Conservation (phyloP, 2,888 invertebrate species). For the Temnothorax rugatulus region DNA sequence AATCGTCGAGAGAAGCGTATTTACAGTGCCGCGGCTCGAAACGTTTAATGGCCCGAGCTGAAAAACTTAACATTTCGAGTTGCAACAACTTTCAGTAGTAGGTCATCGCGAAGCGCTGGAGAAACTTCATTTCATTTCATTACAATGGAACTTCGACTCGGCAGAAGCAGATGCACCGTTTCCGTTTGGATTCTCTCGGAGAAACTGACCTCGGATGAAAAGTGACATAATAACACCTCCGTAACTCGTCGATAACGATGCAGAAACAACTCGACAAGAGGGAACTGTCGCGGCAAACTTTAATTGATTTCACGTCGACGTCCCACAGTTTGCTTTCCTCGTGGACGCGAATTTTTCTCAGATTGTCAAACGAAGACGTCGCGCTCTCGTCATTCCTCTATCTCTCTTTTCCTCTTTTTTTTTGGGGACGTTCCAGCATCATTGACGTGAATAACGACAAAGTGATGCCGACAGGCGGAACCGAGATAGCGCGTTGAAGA, state of each 20-base stretch:
- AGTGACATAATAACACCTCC: constrained; percentile 16
- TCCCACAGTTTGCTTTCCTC: constrained; percentile 20
- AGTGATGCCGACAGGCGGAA: constrained; percentile 61
- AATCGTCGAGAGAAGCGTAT: constrained; percentile 12
- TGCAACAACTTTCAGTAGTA: constrained; percentile 6
- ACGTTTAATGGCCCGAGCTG: constrained; percentile 6
- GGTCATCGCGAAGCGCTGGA: constrained; percentile 13
- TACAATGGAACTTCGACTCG: constrained; percentile 11
- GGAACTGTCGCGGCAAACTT: constrained; percentile 11
- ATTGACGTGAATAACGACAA: constrained; percentile 50
- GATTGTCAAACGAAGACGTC: background rate
- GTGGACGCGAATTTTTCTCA: constrained; percentile 12
- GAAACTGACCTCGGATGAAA: constrained; percentile 19
- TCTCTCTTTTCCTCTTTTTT: background rate
- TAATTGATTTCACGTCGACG: constrained; percentile 44
- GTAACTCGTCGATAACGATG: constrained; percentile 22
- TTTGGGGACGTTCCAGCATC: constrained; percentile 8
- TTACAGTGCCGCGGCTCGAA: background rate
- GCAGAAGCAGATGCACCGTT: background rate
- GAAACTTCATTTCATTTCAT: constrained; percentile 25
- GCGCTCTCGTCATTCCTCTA: background rate
- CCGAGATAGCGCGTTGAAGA: constrained; percentile 47
- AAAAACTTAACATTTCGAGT: constrained; percentile 21
- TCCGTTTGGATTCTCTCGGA: background rate
- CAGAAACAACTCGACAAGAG: background rate